Conservation (phyloP, 2,888 invertebrate species). For the Drosophila melanosoma region DNA sequence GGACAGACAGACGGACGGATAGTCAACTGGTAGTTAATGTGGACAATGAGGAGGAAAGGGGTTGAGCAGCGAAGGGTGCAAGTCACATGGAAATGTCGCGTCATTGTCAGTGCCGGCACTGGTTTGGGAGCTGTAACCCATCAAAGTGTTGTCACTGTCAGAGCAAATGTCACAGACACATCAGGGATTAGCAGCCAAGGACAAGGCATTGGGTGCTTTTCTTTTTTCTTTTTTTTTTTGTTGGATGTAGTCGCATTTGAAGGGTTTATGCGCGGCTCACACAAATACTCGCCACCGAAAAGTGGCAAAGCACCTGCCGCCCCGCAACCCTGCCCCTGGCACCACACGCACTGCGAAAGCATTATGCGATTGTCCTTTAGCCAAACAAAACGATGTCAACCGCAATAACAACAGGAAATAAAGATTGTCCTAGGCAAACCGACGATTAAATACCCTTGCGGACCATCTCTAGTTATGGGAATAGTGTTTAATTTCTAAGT, state of each 20-base stretch:
- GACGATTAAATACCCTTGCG: neutral
- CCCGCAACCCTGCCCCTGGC: neutral
- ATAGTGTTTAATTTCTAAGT: neutral
- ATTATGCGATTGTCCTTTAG: slow-evolving; percentile 59
- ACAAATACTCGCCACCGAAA: slow-evolving; percentile 63
- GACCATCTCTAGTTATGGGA: neutral
- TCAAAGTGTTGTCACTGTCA: slow-evolving; percentile 85
- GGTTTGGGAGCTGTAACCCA: slow-evolving; percentile 65
- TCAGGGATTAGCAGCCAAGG: slow-evolving; percentile 83
- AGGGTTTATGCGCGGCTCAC: slow-evolving; percentile 80
- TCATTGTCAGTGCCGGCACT: slow-evolving; percentile 57
- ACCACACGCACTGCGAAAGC: slow-evolving; percentile 28
- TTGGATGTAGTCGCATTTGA: slow-evolving; percentile 59
- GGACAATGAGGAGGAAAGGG: slow-evolving; percentile 22
- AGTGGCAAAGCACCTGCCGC: slow-evolving; percentile 47
- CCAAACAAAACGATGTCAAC: slow-evolving; percentile 82
- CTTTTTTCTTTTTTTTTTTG: neutral
- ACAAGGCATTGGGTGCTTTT: slow-evolving; percentile 33
- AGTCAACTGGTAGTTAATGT: slow-evolving; percentile 2
- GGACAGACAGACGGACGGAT: neutral
- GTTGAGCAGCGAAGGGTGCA: slow-evolving; percentile 23
- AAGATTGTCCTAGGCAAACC: neutral
- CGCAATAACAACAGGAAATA: slow-evolving; percentile 63
- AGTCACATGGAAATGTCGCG: slow-evolving; percentile 55
- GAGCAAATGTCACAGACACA: slow-evolving; percentile 84